Evolutionary conservation across 2,888 invertebrate species (phyloP).

Genomic region (Tuberolachnus salignus): DNA sequence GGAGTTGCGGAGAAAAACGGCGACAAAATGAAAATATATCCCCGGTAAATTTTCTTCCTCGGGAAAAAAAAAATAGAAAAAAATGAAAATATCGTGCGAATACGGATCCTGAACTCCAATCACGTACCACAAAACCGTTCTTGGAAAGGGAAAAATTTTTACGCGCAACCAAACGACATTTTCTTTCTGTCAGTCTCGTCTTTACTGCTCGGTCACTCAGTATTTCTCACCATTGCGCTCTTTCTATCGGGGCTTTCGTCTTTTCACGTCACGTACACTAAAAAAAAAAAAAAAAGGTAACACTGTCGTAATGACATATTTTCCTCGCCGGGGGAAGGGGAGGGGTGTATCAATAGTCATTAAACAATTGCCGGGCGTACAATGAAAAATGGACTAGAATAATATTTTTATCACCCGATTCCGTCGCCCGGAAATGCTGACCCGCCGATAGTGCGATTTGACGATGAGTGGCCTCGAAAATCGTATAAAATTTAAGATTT

Average conservation of each 20-base stretch:
- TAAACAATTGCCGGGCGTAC: constrained; percentile 31
- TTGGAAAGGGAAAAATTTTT: constrained; percentile 6
- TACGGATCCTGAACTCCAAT: constrained; percentile 47
- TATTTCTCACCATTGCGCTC: too few species aligned
- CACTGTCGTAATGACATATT: constrained; percentile 43
- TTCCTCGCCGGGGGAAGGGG: constrained; percentile 17
- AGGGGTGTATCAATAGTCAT: constrained; percentile 50
- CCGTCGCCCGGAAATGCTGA: background rate
- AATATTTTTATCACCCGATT: too few species aligned
- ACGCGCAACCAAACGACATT: constrained; percentile 3
- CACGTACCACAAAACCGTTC: constrained; percentile 29
- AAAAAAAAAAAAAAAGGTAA: constrained; percentile 21
- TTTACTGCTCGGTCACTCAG: background rate
- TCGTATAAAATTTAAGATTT: too few species aligned
- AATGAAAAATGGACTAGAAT: constrained; percentile 36
- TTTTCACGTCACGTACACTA: constrained; percentile 41
- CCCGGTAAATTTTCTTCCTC: background rate
- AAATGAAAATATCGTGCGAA: background rate
- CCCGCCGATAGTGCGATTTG: too few species aligned
- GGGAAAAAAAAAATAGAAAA: background rate
- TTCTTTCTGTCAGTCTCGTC: background rate
- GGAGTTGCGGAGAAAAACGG: background rate
- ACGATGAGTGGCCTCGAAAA: too few species aligned
- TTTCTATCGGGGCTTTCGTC: background rate
- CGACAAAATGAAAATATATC: constrained; percentile 7